Evolutionary conservation across 1,140 invertebrate species (phyloP).

Genomic region (Drosophila ambigua): DNA sequence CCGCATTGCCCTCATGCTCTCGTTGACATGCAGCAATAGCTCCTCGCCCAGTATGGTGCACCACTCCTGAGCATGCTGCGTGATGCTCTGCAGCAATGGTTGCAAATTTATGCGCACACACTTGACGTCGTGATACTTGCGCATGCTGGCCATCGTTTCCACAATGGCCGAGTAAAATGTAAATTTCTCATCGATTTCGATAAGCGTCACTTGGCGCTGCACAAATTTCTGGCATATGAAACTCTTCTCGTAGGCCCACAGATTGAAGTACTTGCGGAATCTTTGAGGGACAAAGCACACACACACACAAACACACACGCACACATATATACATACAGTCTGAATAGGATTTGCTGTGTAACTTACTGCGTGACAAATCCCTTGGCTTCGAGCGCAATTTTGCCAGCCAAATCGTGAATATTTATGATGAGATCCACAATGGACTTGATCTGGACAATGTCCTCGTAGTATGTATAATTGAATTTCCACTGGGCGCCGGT

Average conservation of each 20-base stretch:
- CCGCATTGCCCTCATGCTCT: constrained; percentile 87
- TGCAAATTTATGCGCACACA: constrained; percentile 89
- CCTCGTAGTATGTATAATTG: constrained; percentile 90
- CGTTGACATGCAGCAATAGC: constrained; percentile 86
- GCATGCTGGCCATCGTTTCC: constrained; percentile 87
- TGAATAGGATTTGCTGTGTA: not conserved
- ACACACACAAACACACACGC: not conserved
- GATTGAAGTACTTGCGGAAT: constrained; percentile 85
- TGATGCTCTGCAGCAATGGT: constrained; percentile 87
- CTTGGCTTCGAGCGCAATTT: constrained; percentile 50
- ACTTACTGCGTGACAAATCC: constrained; percentile 65
- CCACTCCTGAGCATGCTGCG: constrained; percentile 89
- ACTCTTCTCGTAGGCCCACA: constrained; percentile 93
- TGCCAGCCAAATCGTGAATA: constrained; percentile 59
- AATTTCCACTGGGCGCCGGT: constrained; percentile 85
- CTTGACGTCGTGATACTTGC: constrained; percentile 86
- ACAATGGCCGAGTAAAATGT: constrained; percentile 91
- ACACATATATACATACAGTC: no score
- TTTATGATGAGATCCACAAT: constrained; percentile 84
- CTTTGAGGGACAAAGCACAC: constrained; percentile 21
- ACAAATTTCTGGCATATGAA: constrained; percentile 90
- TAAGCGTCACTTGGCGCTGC: constrained; percentile 88
- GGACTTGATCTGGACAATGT: constrained; percentile 86
- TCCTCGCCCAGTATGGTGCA: constrained; percentile 87
- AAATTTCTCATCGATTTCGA: constrained; percentile 92